Base-by-base conservation (phyloP, 2,797 vertebrate genomes). In the Oreochromis grahami region DNA sequence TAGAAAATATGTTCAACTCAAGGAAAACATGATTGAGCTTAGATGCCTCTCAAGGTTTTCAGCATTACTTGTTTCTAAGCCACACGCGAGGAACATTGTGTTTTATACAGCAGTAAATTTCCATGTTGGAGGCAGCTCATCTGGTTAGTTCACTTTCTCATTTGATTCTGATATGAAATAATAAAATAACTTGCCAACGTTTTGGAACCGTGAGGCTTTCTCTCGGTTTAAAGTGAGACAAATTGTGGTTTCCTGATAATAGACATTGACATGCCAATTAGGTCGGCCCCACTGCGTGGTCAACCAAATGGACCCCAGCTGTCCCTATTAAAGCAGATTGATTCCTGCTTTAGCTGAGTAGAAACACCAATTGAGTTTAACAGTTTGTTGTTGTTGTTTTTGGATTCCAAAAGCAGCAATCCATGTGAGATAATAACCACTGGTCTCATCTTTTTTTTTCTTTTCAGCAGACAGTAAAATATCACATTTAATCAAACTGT, bases 1-100 rank as follows among this genome's bases (percentile, higher is more conserved):
- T 93, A 92, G 65, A 90, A 92, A 94, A 93, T 80, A 92, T 93
- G 87, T 90, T 91, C 77, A 82, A 88, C 87, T 85, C 85, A 84
- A 86, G 76, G 86, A 91, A 90, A 94, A 91, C 83, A 88, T 48
- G 83, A 93, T 81, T 87, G 84, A 80, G 63, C 79, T 63, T 65
- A 83, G 84, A 91, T 74, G 86, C 85, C 87, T 89, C 92, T 90
- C n/a, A 19, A 91, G 86, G 72, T 85, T 91, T 83, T 87, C 63
- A 74, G 80, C 79, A 78, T 83, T 29, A 58, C 80, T 91, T 88
- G 76, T 89, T 92, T 84, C 36, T 6, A 55, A 84, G 84, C 63
- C 78, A 77, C 78, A 79, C 43, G 26, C n/a, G 3, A 74, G 63
- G 43, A 88, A 84, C 65, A 32, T 5, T 36, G 13, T 55, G 38